Evolutionary conservation across 2,113 vertebrate species (phyloP).

Genomic region (Aphelocoma coerulescens): DNA sequence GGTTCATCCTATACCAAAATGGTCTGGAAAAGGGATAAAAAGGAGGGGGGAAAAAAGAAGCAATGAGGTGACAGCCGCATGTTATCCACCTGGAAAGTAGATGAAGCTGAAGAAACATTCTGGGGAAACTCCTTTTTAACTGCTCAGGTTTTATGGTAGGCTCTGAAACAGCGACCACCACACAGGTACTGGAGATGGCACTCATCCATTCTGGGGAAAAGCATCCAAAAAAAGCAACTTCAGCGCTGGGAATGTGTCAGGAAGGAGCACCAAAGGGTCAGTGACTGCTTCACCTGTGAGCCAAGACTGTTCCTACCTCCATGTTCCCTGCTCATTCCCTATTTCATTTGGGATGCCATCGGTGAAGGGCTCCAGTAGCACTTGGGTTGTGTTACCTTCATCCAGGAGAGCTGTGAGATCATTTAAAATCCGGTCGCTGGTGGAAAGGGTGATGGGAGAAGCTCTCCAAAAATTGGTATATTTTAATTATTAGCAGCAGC

Average conservation of each 20-base stretch:
- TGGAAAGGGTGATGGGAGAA: neutral
- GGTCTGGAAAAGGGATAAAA: neutral
- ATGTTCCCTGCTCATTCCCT: neutral
- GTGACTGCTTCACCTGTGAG: rapidly evolving
- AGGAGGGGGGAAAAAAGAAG: rapidly evolving
- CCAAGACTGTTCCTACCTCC: rapidly evolving
- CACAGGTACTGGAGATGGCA: rapidly evolving
- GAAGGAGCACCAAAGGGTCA: neutral
- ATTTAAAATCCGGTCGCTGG: rapidly evolving
- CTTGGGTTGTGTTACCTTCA: neutral
- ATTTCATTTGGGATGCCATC: neutral
- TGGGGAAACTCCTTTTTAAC: neutral
- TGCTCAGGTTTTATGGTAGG: neutral
- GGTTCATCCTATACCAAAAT: neutral
- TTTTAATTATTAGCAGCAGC: neutral
- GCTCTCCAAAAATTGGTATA: neutral
- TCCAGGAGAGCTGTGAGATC: neutral
- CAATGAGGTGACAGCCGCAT: neutral
- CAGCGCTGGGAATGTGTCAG: neutral
- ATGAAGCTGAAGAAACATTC: neutral
- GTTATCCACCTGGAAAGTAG: neutral
- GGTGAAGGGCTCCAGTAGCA: neutral
- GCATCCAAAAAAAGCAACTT: neutral
- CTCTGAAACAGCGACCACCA: neutral
- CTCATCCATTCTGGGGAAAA: neutral